phyloP scores from a whole-genome alignment of 1,140 invertebrate species.

The Venturia canescens region DNA sequence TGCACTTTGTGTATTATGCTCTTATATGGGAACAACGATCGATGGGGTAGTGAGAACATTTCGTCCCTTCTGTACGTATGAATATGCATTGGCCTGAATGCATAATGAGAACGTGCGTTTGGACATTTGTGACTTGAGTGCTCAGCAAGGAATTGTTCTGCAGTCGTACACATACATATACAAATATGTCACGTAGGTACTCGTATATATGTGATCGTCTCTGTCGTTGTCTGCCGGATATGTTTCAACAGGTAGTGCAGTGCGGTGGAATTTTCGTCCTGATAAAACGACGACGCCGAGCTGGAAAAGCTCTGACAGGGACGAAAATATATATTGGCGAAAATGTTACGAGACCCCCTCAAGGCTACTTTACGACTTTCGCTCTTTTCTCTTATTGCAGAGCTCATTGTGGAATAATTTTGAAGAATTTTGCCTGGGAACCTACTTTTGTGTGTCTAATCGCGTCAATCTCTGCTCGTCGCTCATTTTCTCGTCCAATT shows the following conservation, averaged over 20 bases:
- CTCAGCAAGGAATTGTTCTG: background rate
- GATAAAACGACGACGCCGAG: background rate
- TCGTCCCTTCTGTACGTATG: constrained; percentile 20
- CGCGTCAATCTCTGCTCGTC: background rate
- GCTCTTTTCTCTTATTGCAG: background rate
- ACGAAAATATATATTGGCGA: constrained; percentile 3
- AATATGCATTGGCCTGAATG: constrained; percentile 42
- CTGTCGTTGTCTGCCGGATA: constrained; percentile 2
- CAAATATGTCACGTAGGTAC: background rate
- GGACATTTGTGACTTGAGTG: constrained; percentile 32
- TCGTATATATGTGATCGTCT: background rate
- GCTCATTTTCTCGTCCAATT: background rate
- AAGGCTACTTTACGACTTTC: background rate
- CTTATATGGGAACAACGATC: constrained; percentile 22
- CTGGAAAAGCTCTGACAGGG: constrained; percentile 2
- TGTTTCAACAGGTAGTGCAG: constrained; percentile 47
- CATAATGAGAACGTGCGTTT: background rate
- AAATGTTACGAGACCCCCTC: background rate
- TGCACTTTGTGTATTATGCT: background rate
- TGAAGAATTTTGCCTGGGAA: background rate
- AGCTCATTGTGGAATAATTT: background rate
- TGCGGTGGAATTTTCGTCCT: constrained; percentile 24
- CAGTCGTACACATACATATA: background rate
- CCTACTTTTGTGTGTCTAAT: background rate
- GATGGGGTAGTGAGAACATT: constrained; percentile 11